phyloP scores from a whole-genome alignment of 2,797 vertebrate genomes.

The Streptopelia turtur region DNA sequence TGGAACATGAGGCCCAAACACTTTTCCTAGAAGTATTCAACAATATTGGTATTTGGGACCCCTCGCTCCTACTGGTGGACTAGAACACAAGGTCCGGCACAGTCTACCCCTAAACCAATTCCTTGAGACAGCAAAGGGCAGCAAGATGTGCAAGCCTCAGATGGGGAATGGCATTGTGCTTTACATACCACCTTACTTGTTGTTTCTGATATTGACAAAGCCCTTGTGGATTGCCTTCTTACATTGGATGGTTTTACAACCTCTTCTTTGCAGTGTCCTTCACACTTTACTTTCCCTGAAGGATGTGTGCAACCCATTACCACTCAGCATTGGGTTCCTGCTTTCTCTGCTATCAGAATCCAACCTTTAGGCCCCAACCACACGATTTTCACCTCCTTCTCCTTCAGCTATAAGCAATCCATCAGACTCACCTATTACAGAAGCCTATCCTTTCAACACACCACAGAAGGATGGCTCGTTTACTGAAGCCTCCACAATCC shows the following conservation, averaged over 20 bases:
- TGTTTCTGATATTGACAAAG: not conserved
- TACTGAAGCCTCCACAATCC: not conserved
- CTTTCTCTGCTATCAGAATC: not conserved
- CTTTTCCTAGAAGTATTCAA: not conserved
- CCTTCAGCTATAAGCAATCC: not conserved
- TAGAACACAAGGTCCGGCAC: not conserved
- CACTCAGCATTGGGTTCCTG: not conserved
- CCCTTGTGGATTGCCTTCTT: not conserved
- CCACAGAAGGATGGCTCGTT: not conserved
- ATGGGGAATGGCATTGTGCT: not conserved
- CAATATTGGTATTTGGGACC: not conserved
- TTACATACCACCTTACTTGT: not conserved
- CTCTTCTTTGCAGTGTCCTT: not conserved
- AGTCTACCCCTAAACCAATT: not conserved
- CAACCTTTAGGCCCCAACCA: not conserved
- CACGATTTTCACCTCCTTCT: not conserved
- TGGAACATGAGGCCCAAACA: not conserved
- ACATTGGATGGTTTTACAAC: not conserved
- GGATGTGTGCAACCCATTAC: not conserved
- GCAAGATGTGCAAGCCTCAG: not conserved
- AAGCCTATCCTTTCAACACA: not conserved
- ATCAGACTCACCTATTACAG: not conserved
- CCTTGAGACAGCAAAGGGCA: not conserved
- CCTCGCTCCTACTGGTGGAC: not conserved
- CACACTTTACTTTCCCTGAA: not conserved